Percentiles rank a stretch among this genome's conserved stretches.
Conservation (phyloP, 2,113 vertebrate species). For the Phalacrocorax aristotelis region DNA sequence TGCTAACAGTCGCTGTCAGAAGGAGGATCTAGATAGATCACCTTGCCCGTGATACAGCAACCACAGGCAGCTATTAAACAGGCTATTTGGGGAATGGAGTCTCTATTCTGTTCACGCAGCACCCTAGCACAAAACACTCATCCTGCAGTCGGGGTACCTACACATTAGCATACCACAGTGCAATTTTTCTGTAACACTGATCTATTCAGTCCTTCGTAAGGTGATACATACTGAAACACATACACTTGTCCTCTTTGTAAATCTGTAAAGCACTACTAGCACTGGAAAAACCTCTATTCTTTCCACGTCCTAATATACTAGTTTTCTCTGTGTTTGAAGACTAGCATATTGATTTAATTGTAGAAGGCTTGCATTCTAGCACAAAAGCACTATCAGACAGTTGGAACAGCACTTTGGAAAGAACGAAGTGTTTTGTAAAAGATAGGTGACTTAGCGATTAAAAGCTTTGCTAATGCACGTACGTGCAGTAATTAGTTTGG, state of each 20-base stretch:
- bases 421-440: neutral
- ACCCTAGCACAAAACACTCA: neutral
- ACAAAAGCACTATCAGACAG: neutral
- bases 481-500: neutral
- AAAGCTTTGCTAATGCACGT: neutral
- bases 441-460: neutral
- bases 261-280: neutral
- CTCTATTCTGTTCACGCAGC: neutral
- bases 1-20: neutral
- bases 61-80: neutral
- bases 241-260: neutral
- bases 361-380: neutral
- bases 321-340: neutral
- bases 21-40: neutral
- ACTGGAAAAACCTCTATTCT: neutral
- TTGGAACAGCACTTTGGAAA: neutral
- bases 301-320: neutral
- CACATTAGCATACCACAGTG: rapidly evolving
- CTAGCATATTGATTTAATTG: neutral
- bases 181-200: neutral
- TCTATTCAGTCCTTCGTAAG: neutral
- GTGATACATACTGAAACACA: neutral
- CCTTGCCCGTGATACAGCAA: neutral
- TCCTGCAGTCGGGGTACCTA: neutral
- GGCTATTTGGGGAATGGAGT: neutral